Evolutionary conservation across 2,113 vertebrate genomes (phyloP), one percentile per base, ranked within the genome.

Genomic region (Lontra canadensis): DNA sequence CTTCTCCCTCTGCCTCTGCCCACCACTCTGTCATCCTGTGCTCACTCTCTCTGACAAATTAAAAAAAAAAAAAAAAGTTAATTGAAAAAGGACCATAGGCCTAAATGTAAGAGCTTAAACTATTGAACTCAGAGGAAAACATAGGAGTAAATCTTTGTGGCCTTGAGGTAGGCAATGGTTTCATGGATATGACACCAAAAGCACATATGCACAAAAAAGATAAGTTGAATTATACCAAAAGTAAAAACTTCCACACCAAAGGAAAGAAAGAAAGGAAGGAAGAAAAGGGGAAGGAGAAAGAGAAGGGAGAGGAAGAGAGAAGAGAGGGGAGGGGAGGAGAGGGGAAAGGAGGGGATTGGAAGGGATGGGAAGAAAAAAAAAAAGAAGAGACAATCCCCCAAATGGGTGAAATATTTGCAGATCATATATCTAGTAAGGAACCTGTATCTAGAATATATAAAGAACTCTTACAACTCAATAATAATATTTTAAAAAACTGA

Each of bases 401-500:
- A 91, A 83, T 25, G 47, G 26, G 73, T 49, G 25, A 90, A 83
- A 74, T 78, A 74, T 79, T 36, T 80, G 31, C 44, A 96, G 92
- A 91, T 59, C 7, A 55, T 74, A 21, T 71, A 47, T 49, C 31
- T 80, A 80, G 20, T 89, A 92, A 63, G 13, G 61, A 14, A 92
- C 17, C 79, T 96, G 14, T 47, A 86, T 81, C 73, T 49, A 92
- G 14, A 93, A 76, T 79, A 67, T 90, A 49, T 47, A 87, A 92
- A 95, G 67, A 92, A 91, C 61, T 93, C 84, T 86, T 25, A 94
- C 52, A 86, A 78, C 11, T 88, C 55, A 81, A 44, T 83, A 90
- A 92, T 79, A 69, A 92, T 71, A 57, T 7, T 49, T 49, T 49
- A 55, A 65, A 59, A 12, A 69, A 63, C 31, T 81, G 12, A 74